A percentile compares a stretch with the other conserved stretches of the same genome.
Conservation (phyloP, 2,797 vertebrate species). For the Sebastes hubbsi region DNA sequence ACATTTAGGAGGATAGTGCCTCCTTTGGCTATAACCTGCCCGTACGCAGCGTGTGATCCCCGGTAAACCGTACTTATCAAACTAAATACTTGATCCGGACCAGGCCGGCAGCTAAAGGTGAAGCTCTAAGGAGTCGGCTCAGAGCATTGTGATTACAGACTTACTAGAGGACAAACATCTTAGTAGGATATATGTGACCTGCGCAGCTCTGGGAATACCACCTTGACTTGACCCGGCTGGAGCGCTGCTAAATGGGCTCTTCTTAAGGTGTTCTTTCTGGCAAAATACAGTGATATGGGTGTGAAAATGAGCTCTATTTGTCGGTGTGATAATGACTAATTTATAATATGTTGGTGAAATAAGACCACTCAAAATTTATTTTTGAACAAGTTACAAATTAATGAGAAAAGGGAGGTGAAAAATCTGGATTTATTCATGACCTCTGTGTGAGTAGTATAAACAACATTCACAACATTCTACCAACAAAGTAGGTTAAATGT, state of each 20-base stretch:
- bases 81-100: slow-evolving; percentile 88
- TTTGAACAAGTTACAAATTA: not conserved
- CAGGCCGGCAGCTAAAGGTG: slow-evolving; percentile 79
- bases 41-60: slow-evolving; percentile 67
- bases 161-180: slow-evolving; percentile 84
- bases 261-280: not conserved
- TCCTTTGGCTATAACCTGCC: slow-evolving; percentile 66
- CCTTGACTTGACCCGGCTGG: slow-evolving; percentile 58
- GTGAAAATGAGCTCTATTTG: not conserved
- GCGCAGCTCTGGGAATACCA: slow-evolving; percentile 70
- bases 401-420: not conserved
- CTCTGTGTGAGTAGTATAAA: not conserved
- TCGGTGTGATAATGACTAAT: not conserved
- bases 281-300: not conserved
- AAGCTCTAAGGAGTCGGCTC: slow-evolving; percentile 78
- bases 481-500: not conserved
- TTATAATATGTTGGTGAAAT: not conserved
- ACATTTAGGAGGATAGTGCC: slow-evolving; percentile 77
- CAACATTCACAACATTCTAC: not conserved
- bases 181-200: slow-evolving; percentile 77
- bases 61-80: slow-evolving; percentile 86
- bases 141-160: slow-evolving; percentile 85
- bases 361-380: not conserved
- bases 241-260: slow-evolving; percentile 65
- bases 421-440: not conserved